Evolutionary conservation across 2,113 vertebrate genomes (phyloP).

Genomic region (Glaucomys volans): DNA sequence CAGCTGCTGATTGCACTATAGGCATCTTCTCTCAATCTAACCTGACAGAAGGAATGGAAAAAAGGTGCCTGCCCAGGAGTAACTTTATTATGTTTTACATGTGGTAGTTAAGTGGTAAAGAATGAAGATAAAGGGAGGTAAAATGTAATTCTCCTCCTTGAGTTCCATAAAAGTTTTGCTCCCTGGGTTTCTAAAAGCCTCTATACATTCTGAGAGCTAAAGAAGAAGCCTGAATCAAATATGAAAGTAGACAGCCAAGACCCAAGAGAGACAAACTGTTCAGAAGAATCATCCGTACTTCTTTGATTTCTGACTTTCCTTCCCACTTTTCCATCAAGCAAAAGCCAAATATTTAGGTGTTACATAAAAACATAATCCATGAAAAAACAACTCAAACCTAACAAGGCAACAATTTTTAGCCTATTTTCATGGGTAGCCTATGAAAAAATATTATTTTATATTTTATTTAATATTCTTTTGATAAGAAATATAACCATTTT

Average conservation of each 20-base stretch:
- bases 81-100: slow-evolving; percentile 51
- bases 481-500: slow-evolving; percentile 24
- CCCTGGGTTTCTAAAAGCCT: slow-evolving; percentile 35
- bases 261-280: neutral
- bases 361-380: slow-evolving; percentile 33
- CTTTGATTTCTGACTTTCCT: slow-evolving; percentile 33
- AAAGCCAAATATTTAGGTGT: slow-evolving; percentile 39
- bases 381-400: neutral
- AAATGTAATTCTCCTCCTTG: slow-evolving; percentile 58
- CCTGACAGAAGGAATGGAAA: neutral
- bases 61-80: slow-evolving; percentile 34
- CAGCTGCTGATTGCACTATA: slow-evolving; percentile 25
- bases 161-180: slow-evolving; percentile 13
- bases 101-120: neutral
- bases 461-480: slow-evolving; percentile 32
- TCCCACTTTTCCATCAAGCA: slow-evolving; percentile 31
- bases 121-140: slow-evolving; percentile 55
- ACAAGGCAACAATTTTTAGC: neutral
- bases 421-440: neutral
- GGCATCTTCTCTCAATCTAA: slow-evolving; percentile 29
- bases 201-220: slow-evolving; percentile 45
- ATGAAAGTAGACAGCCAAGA: slow-evolving; percentile 50
- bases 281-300: slow-evolving; percentile 12
- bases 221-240: slow-evolving; percentile 54
- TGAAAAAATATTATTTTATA: neutral